Evolutionary conservation across 2,797 vertebrate genomes (phyloP).

Genomic region (Sylvilagus floridanus): DNA sequence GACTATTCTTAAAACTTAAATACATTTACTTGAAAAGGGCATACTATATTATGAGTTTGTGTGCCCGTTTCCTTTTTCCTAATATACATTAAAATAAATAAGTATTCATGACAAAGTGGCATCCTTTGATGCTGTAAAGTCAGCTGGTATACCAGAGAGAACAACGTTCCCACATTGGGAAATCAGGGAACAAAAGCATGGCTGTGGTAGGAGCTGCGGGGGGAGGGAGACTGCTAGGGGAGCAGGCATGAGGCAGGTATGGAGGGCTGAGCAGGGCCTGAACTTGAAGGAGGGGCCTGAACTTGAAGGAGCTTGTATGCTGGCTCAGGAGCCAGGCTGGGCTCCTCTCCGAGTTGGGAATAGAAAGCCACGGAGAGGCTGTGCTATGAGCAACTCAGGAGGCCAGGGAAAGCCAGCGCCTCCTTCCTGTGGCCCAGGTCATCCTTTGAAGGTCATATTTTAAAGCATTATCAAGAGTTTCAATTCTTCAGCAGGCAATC

Average conservation of each 20-base stretch:
- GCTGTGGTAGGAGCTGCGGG: not conserved
- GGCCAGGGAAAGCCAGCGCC: not conserved
- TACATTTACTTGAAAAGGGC: not conserved
- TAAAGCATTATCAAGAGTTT: slow-evolving; percentile 2
- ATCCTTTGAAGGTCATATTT: slow-evolving; percentile 39
- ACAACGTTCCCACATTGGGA: not conserved
- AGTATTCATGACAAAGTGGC: not conserved
- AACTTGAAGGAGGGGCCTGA: not conserved
- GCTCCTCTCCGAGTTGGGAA: not conserved
- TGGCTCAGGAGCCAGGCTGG: not conserved
- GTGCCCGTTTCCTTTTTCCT: not conserved
- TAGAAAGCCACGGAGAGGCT: not conserved
- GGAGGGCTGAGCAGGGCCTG: not conserved
- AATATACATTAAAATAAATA: slow-evolving; percentile 12
- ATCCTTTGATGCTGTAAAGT: not conserved
- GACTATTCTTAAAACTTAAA: slow-evolving; percentile 2
- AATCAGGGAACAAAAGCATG: not conserved
- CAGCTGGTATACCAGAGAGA: not conserved
- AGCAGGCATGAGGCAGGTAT: not conserved
- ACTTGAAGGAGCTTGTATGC: slow-evolving; percentile 30
- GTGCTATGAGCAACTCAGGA: not conserved
- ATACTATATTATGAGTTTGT: not conserved
- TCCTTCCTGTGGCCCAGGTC: not conserved
- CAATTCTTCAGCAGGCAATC: not conserved
- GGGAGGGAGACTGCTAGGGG: not conserved